Evolutionary conservation across 2,888 invertebrate species (phyloP), one percentile per base, ranked within the genome.

Genomic region (Aplocera efformata): DNA sequence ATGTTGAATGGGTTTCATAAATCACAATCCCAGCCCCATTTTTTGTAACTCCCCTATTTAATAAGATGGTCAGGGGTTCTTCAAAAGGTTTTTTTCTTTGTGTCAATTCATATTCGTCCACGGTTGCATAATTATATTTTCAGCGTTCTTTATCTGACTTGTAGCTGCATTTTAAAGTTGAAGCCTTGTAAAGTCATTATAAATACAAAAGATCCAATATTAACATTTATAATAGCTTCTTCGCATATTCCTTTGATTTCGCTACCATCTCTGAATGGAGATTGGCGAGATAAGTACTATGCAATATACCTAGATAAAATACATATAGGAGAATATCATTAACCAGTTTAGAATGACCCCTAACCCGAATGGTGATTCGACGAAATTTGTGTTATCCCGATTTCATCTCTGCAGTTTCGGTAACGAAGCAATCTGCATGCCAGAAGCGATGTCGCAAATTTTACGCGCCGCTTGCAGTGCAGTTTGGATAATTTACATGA

Each of bases 401-500:
- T 26, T 44, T 29, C 17, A 47, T 42, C 33, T 47, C 41, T 36
- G 39, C 54, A 45, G 59, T 48, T 63, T 65, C 58, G 50, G 56
- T 72, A 77, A 72, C 67, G 63, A 75, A 73, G 72, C 61, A 65
- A 77, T 78, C 70, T 73, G 59, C 70, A 75, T 78, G 71, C 72
- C 53, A 43, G 40, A 30, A 32, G 46, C 28, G 53, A 51, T 61
- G 62, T 65, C 60, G 65, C 72, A 74, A 76, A 76, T 76, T 77
- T 72, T 70, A 67, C 69, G 73, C 75, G 65, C 65, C 62, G 60
- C 45, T 59, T 60, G 61, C 65, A 58, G 58, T 59, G 64, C 69
- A 65, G 69, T 83, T 81, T 75, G 80, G 81, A 83, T 83, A 82
- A 79, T 84, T 81, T 77, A 67, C 80, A 53, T 49, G 37, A 21